Conservation (phyloP, 1,140 invertebrate genomes). For the Pteromalus puparum region DNA sequence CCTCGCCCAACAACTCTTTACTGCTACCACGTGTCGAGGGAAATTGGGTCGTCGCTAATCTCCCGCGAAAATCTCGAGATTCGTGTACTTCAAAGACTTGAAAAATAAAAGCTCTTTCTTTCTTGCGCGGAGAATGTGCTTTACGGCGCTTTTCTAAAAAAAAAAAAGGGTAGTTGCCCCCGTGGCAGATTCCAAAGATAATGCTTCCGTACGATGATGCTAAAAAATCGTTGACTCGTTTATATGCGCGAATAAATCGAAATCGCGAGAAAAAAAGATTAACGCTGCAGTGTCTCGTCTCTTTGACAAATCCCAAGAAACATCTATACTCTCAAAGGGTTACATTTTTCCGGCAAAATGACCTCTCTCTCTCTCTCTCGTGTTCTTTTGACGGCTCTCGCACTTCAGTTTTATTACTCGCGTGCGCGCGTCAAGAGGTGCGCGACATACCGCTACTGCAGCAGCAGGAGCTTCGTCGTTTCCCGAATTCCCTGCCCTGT, state of each 20-base stretch:
- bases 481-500: conserved; percentile 33
- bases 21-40: conserved; percentile 6
- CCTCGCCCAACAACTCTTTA: conserved; percentile 15
- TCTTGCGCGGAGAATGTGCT: neutral
- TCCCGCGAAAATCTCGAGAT: conserved; percentile 16
- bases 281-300: neutral
- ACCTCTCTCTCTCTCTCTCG: neutral
- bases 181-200: neutral
- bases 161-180: neutral
- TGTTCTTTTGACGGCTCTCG: conserved; percentile 29
- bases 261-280: neutral
- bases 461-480: neutral
- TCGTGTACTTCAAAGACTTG: neutral
- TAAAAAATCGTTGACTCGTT: neutral
- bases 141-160: neutral
- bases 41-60: conserved; percentile 32
- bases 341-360: conserved; percentile 32
- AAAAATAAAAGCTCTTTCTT: neutral
- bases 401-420: conserved; percentile 43
- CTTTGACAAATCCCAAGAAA: neutral
- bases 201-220: neutral
- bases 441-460: neutral
- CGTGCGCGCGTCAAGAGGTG: neutral
- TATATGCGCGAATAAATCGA: neutral
- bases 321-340: neutral